These are phyloP conservation scores for Tromatobia lineatoria DNA, from an alignment of 2,888 invertebrate species.

Conservation along the genomic window DNA sequence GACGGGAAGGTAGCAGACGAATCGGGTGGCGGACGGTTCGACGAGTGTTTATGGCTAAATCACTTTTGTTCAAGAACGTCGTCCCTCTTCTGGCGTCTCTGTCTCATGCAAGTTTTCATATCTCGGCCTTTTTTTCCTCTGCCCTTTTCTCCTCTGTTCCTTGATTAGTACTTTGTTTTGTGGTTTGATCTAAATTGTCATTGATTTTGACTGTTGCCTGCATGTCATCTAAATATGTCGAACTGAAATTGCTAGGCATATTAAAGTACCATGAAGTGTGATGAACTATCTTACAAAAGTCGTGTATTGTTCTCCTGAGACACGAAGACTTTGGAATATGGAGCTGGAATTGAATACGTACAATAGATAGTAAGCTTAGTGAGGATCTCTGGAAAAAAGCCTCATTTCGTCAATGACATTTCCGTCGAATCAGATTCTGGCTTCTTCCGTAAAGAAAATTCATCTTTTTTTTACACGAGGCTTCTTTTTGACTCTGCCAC, in stretches of 20 bases:
- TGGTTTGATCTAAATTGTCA: no score
- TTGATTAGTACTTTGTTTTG: no score
- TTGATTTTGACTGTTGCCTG: no score
- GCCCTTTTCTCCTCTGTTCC: no score
- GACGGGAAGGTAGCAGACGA: constrained; percentile 28
- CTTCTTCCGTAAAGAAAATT: constrained; percentile 28
- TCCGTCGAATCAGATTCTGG: constrained; percentile 35
- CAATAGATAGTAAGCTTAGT: no score
- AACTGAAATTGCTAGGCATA: no score
- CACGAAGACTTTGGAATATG: no score
- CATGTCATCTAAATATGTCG: no score
- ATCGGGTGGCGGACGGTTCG: constrained; percentile 61
- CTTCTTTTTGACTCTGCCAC: constrained; percentile 40
- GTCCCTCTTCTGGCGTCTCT: constrained; percentile 57
- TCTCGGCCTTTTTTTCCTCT: constrained; percentile 22
- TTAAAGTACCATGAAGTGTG: no score
- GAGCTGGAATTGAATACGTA: no score
- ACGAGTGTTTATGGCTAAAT: constrained; percentile 78
- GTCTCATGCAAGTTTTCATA: constrained; percentile 27
- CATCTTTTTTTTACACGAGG: constrained; percentile 35
- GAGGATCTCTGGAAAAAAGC: constrained; percentile 57
- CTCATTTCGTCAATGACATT: constrained; percentile 64
- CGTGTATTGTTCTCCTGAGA: no score
- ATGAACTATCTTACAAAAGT: no score
- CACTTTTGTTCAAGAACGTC: constrained; percentile 78